Percentiles rank a stretch among this genome's conserved stretches.
Evolutionary conservation across 2,113 vertebrate species (phyloP).

Genomic region (Phylloscopus trochiloides): DNA sequence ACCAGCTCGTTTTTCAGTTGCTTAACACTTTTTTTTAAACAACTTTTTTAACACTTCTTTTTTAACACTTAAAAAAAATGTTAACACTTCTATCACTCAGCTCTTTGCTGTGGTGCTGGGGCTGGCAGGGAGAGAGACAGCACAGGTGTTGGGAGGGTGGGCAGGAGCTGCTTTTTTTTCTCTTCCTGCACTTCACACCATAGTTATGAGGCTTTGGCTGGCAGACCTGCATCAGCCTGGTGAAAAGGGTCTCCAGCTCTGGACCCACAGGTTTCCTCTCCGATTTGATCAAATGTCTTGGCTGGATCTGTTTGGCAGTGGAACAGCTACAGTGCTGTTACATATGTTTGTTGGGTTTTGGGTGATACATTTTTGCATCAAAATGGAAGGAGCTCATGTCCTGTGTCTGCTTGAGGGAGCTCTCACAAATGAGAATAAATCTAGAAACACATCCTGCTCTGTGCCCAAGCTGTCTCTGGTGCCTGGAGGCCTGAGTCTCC

Average conservation of each 20-base stretch:
- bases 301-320: background rate
- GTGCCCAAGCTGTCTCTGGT: background rate
- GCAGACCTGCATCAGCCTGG: background rate
- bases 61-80: background rate
- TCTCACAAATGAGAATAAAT: background rate
- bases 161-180: background rate
- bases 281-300: background rate
- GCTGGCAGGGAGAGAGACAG: fast-evolving
- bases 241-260: background rate
- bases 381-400: background rate
- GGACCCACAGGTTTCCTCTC: background rate
- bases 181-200: background rate
- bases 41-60: background rate
- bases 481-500: background rate
- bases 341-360: background rate
- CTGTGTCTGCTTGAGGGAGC: background rate
- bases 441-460: background rate
- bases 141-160: background rate
- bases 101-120: background rate
- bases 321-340: background rate
- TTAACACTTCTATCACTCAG: background rate
- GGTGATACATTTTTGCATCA: fast-evolving
- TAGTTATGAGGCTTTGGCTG: background rate
- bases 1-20: background rate
- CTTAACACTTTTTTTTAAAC: background rate